phyloP scores from a whole-genome alignment of 2,888 invertebrate genomes.

The Callimorpha dominula region DNA sequence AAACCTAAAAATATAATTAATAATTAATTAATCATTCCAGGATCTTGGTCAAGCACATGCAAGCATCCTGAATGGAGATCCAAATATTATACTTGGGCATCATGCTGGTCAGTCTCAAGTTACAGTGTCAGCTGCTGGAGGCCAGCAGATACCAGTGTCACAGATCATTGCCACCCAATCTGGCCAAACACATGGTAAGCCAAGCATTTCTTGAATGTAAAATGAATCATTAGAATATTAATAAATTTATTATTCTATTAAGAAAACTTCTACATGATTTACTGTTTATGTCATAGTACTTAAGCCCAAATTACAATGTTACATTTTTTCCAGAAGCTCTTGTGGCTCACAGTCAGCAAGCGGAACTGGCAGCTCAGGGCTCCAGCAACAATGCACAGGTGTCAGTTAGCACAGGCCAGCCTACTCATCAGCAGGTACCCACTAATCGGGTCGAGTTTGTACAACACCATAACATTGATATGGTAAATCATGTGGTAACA shows the following conservation, averaged over 20 bases:
- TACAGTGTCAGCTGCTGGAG: constrained; percentile 74
- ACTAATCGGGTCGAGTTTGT: constrained; percentile 85
- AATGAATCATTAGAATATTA: neutral
- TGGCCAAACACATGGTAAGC: constrained; percentile 79
- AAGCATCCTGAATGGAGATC: constrained; percentile 82
- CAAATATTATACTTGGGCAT: constrained; percentile 86
- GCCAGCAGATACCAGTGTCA: constrained; percentile 81
- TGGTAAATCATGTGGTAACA: constrained; percentile 84
- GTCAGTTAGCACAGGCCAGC: constrained; percentile 69
- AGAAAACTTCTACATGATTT: neutral
- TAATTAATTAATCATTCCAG: constrained; percentile 61
- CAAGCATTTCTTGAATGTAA: neutral
- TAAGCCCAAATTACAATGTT: neutral
- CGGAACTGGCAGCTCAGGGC: constrained; percentile 74
- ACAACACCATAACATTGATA: constrained; percentile 86
- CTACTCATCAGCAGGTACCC: constrained; percentile 85
- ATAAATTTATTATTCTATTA: neutral
- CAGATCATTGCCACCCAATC: constrained; percentile 82
- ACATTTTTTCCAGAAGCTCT: constrained; percentile 69
- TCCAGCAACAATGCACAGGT: constrained; percentile 66
- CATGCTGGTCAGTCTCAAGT: constrained; percentile 82
- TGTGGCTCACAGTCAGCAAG: constrained; percentile 83
- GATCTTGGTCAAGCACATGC: constrained; percentile 81
- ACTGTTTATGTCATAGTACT: neutral
- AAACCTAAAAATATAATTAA: neutral